Percentiles rank a stretch among this genome's conserved stretches.
These are phyloP conservation scores for Antigone vipio DNA, from an alignment of 2,113 vertebrate species.

Conservation along the genomic window DNA sequence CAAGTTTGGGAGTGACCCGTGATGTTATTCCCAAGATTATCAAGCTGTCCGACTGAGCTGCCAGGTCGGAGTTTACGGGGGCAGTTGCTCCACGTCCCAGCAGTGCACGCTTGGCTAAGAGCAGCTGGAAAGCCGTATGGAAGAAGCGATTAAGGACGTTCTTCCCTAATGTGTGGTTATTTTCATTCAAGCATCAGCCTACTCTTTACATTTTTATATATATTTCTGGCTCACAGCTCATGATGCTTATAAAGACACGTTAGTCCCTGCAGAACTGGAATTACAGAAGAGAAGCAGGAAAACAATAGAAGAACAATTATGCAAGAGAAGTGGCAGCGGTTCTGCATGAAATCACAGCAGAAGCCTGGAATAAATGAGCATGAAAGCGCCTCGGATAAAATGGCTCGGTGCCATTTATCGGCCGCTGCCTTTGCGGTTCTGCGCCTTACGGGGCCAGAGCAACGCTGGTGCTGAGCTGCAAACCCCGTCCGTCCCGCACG, in stretches of 20 bases:
- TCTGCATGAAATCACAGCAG: not conserved
- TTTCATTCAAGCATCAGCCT: not conserved
- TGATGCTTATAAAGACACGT: not conserved
- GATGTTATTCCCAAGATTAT: not conserved
- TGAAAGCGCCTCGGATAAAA: not conserved
- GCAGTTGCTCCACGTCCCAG: accelerated
- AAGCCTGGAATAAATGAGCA: not conserved
- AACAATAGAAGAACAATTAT: not conserved
- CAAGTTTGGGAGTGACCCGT: too few species aligned
- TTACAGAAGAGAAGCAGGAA: not conserved
- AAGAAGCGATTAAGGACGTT: not conserved
- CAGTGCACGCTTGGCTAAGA: not conserved
- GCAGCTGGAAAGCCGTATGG: not conserved
- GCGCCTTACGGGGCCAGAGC: not conserved
- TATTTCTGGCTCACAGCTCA: too few species aligned
- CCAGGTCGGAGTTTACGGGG: not conserved
- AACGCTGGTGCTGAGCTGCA: accelerated
- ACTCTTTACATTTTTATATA: not conserved
- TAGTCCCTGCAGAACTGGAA: not conserved
- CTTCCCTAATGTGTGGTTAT: too few species aligned
- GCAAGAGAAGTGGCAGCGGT: not conserved
- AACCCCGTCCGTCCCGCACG: accelerated
- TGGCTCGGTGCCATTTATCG: too few species aligned
- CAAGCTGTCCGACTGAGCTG: not conserved
- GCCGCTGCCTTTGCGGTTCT: not conserved